Percentiles rank a stretch among this genome's conserved stretches.
These are phyloP conservation scores for Scaptomyza pallida DNA, from an alignment of 1,140 invertebrate species.

Conservation along the genomic window DNA sequence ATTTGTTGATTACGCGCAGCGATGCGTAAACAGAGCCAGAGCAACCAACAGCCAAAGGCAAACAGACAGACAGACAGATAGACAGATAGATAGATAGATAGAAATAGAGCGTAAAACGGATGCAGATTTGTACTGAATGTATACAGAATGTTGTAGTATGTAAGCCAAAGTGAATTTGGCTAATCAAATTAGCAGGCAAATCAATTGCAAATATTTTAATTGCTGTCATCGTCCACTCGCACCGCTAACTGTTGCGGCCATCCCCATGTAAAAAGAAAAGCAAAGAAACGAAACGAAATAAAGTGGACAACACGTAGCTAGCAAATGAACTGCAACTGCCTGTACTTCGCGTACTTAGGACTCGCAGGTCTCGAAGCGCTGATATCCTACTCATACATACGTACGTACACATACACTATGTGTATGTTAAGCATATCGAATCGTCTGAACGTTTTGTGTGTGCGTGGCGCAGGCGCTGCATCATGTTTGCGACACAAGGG, in stretches of 20 bases:
- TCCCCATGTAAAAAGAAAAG: no score
- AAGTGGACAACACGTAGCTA: slow-evolving; percentile 26
- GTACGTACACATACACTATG: slow-evolving; percentile 10
- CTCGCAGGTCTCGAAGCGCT: not conserved
- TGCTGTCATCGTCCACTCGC: slow-evolving; percentile 10
- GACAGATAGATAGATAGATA: not conserved
- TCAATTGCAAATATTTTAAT: slow-evolving; percentile 45
- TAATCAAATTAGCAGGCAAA: slow-evolving; percentile 61
- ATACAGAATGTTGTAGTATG: not conserved
- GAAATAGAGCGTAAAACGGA: slow-evolving; percentile 8
- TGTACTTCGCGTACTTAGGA: no score
- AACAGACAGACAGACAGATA: not conserved
- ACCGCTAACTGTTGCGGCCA: slow-evolving; percentile 31
- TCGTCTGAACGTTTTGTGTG: not conserved
- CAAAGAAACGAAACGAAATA: slow-evolving; percentile 15
- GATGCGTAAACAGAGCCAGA: slow-evolving; percentile 20
- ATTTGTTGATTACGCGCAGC: slow-evolving; percentile 38
- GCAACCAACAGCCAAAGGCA: not conserved
- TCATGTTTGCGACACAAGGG: not conserved
- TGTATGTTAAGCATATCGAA: not conserved
- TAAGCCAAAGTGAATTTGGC: slow-evolving; percentile 18
- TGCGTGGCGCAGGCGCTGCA: slow-evolving; percentile 28
- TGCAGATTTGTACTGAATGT: slow-evolving; percentile 4
- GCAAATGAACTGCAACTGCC: slow-evolving; percentile 29
- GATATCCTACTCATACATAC: not conserved